Evolutionary conservation across 2,113 vertebrate species (phyloP), one percentile per base, ranked within the genome.

Genomic region (Cervus canadensis): DNA sequence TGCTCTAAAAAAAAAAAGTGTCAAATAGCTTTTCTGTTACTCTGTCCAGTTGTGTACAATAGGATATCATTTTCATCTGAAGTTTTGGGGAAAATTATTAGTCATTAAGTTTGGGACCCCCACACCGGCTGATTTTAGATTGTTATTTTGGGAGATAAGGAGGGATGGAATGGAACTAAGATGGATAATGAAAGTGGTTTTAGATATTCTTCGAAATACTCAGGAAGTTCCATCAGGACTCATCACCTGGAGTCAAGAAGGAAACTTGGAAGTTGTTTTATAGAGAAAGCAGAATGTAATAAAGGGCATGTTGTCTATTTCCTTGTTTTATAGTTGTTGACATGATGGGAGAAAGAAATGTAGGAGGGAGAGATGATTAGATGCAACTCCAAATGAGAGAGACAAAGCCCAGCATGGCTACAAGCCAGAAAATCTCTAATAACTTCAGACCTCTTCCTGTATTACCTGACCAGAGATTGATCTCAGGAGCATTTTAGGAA

Each of bases 241-340:
- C 60, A 74, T 50, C 9, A 57, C 15, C 25, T 95, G 91, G 83
- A 89, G 25, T 50, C 81, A 87, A 89, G 23, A 94, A 82, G 79
- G 84, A 67, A 94, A 71, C 5, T 26, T 86, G 40, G 21, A 85
- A 33, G 33, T 50, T 62, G 6, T 89, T 60, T 94, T 28, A 54
- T 56, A 74, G 15, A n/a, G 67, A 16, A 90, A 56, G 87, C 91
- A 79, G 54, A 87, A 56, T 57, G 21, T 57, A 94, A 64, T 56
- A 91, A 84, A 91, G 16, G 76, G 25, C 30, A 26, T 94, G 5
- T 33, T 90, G 76, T 89, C 57, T 25, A n/a, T 82, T 71, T 62
- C 28, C 28, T 95, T 87, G 71, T 67, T 96, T 94, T 85, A 74
- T 21, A 94, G 62, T 94, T 94, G 71, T 67, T 94, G n/a, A 45